These are phyloP conservation scores for Collichthys lucidus DNA, from an alignment of 2,113 vertebrate genomes.

Conservation along the genomic window DNA sequence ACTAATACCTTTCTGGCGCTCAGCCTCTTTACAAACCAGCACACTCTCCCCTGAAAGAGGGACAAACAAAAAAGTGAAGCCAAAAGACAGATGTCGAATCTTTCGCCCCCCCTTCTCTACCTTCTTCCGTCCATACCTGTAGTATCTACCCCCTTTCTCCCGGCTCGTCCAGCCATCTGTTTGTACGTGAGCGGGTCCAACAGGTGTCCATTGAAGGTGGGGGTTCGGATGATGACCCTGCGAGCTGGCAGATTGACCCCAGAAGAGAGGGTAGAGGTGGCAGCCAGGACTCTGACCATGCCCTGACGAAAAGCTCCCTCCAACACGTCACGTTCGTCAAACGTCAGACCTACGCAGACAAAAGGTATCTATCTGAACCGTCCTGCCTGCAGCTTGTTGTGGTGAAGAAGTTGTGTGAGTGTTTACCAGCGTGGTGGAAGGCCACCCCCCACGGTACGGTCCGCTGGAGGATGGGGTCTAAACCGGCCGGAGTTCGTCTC, in stretches of 20 bases:
- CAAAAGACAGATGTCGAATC: not conserved
- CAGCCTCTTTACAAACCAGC: slow-evolving; percentile 93
- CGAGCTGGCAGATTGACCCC: slow-evolving; percentile 97
- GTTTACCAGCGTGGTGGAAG: slow-evolving; percentile 96
- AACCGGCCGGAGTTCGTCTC: slow-evolving; percentile 88
- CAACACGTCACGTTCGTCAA: slow-evolving; percentile 94
- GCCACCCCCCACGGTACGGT: slow-evolving; percentile 94
- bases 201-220: slow-evolving; percentile 89
- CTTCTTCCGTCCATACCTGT: slow-evolving; percentile 74
- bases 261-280: slow-evolving; percentile 96
- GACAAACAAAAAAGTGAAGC: not conserved
- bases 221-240: slow-evolving; percentile 94
- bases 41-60: slow-evolving; percentile 91
- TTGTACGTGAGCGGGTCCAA: slow-evolving; percentile 95
- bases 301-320: slow-evolving; percentile 95
- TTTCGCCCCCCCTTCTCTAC: not conserved
- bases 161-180: slow-evolving; percentile 97
- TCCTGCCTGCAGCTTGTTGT: not conserved
- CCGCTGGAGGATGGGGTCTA: slow-evolving; percentile 90
- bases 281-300: slow-evolving; percentile 88
- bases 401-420: not conserved
- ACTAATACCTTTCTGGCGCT: slow-evolving; percentile 90
- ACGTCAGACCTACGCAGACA: slow-evolving; percentile 89
- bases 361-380: not conserved
- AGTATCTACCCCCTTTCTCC: slow-evolving; percentile 95